Conservation (phyloP, 2,113 vertebrate genomes). For the Lathamus discolor region DNA sequence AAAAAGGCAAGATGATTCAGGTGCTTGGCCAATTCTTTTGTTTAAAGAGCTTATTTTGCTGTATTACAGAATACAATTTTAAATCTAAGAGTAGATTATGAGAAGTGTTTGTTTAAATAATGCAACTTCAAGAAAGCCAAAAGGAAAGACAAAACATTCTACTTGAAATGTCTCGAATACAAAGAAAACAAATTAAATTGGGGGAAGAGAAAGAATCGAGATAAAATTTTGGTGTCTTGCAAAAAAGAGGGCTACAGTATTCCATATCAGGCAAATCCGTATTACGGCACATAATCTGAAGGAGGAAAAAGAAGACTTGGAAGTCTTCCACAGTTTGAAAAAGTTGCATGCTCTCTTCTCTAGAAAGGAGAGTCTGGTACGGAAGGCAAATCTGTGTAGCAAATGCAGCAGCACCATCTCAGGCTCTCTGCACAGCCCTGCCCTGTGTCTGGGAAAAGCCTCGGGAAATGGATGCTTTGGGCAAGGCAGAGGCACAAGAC, state of each 20-base stretch:
- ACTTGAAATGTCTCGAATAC: background rate
- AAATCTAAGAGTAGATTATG: background rate
- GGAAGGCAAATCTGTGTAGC: background rate
- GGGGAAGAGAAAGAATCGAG: background rate
- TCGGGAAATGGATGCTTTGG: background rate
- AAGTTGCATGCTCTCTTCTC: background rate
- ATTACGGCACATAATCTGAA: background rate
- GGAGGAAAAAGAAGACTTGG: background rate
- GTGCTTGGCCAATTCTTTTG: background rate
- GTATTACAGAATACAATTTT: background rate
- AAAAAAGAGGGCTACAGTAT: background rate
- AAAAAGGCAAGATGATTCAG: background rate
- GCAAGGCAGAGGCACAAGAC: background rate
- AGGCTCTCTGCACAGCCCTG: background rate
- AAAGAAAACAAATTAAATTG: background rate
- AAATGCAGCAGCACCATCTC: background rate
- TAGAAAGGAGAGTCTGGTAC: background rate
- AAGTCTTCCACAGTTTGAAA: background rate
- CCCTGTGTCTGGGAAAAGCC: background rate
- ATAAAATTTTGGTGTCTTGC: background rate
- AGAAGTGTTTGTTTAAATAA: background rate
- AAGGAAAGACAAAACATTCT: fast-evolving
- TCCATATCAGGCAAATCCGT: background rate
- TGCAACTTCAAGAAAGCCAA: background rate
- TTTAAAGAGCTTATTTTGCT: background rate